Conservation (phyloP, 2,113 vertebrate genomes). For the Hymenochirus boettgeri region DNA sequence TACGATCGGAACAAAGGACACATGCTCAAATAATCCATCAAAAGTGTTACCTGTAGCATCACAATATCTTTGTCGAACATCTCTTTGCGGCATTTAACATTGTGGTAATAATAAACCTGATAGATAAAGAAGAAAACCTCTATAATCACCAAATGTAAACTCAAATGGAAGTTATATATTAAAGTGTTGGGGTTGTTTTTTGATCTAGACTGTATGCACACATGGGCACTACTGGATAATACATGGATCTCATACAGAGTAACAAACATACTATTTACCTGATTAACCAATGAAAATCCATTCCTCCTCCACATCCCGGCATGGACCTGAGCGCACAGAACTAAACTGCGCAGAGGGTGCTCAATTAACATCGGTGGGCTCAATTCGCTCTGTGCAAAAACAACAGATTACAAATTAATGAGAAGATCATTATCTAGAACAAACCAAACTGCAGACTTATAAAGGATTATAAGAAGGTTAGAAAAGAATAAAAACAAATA, state of each 20-base stretch:
- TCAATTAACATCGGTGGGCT: constrained; percentile 93
- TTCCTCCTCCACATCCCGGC: constrained; percentile 98
- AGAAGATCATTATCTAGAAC: no score
- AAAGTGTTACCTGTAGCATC: constrained; percentile 82
- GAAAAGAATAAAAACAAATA: no score
- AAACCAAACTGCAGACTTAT: background rate
- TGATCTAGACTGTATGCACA: no score
- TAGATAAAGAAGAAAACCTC: constrained; percentile 13
- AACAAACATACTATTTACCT: no score
- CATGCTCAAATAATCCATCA: no score
- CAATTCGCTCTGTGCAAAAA: constrained; percentile 79
- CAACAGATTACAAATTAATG: constrained; percentile 3
- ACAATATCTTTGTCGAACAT: constrained; percentile 98
- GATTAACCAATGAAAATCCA: constrained; percentile 94
- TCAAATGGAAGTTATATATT: no score
- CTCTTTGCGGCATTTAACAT: constrained; percentile 93
- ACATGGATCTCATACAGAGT: no score
- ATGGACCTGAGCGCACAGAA: constrained; percentile 94
- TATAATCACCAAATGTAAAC: no score
- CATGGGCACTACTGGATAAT: no score
- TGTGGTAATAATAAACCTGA: constrained; percentile 98
- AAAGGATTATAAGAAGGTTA: no score
- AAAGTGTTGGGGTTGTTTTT: no score
- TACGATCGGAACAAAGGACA: no score
- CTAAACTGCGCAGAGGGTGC: constrained; percentile 88